Evolutionary conservation across 2,888 invertebrate species (phyloP).

Genomic region (Drosophila ezoana): DNA sequence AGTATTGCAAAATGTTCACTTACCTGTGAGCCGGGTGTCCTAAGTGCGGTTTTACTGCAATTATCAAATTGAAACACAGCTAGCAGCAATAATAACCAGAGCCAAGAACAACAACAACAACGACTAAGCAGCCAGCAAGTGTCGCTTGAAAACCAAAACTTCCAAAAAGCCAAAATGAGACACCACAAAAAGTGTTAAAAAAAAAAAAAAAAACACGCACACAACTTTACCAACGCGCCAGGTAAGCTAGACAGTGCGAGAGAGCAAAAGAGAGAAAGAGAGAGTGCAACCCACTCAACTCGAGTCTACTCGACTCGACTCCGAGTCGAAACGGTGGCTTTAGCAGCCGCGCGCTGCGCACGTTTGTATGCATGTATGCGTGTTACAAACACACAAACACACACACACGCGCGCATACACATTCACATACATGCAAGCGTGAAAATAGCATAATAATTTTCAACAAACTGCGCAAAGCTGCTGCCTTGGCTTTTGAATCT

Average conservation of each 20-base stretch:
- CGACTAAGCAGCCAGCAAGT: slow-evolving; percentile 19
- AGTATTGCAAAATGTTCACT: slow-evolving; percentile 23
- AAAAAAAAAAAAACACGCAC: slow-evolving; percentile 15
- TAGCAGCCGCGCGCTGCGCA: slow-evolving; percentile 14
- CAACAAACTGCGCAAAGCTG: slow-evolving; percentile 35
- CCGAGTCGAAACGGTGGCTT: slow-evolving; percentile 39
- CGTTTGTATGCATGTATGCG: slow-evolving; percentile 5
- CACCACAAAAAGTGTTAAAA: slow-evolving; percentile 18
- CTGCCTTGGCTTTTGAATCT: slow-evolving; percentile 36
- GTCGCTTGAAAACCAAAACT: slow-evolving; percentile 13
- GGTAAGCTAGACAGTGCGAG: slow-evolving; percentile 30
- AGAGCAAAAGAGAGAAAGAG: slow-evolving; percentile 14
- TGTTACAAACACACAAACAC: slow-evolving; percentile 10
- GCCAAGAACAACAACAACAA: slow-evolving; percentile 12
- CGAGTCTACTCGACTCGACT: slow-evolving; percentile 22
- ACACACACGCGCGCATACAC: background rate
- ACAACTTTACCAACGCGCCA: slow-evolving; percentile 31
- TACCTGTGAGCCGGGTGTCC: slow-evolving; percentile 36
- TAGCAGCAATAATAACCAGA: slow-evolving; percentile 18
- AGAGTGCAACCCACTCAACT: slow-evolving; percentile 37
- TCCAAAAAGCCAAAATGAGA: slow-evolving; percentile 32
- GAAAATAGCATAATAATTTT: slow-evolving; percentile 16
- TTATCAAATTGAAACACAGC: slow-evolving; percentile 23
- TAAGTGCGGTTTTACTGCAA: slow-evolving; percentile 5
- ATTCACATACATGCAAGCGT: slow-evolving; percentile 13